Evolutionary conservation across 1,140 invertebrate species (phyloP), one percentile per base, ranked within the genome.

Genomic region (Solen grandis): DNA sequence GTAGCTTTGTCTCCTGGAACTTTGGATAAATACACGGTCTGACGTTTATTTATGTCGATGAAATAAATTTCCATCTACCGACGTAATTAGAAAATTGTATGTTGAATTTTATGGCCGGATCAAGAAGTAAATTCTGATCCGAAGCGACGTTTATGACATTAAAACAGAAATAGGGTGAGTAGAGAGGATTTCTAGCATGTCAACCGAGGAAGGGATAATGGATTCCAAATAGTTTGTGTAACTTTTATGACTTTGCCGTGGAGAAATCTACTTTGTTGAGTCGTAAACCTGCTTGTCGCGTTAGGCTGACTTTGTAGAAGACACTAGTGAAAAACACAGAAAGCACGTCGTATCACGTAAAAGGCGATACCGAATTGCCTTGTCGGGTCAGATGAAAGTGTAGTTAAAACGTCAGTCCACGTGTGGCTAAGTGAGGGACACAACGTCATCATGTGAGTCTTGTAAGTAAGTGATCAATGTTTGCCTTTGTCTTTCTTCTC

Each of bases 101-200:
- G 65, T 54, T 60, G 55, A 33, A 19, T 59, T 69, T 78, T 78
- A 69, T 78, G 8, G 41, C 65, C 36, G 16, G 8, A 38, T 52
- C 66, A 62, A 60, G 57, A 78, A 68, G 52, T 68, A 69, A 68
- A 69, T 52, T 68, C 73, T 78, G 65, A 78, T 78, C 50, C 29
- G 50, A 35, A 55, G 22, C 22, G 75, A 78, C 75, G 41, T 78
- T 78, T 78, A 78, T 69, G 46, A 36, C 54, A 16, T n/a, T 54
- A 68, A 69, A 69, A 78, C 50, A n/a, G 27, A 25, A n/a, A 22
- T 29, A 59, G 54, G 65, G 75, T 66, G 75, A 78, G 66, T 66
- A 54, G 36, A 59, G 62, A 69, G 65, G 54, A 77, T 31, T 59
- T 25, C 63, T 68, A 52, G 75, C 60, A 38, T 78, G 75, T 68